A percentile compares a stretch with the other conserved stretches of the same genome.
Conservation (phyloP, 2,888 invertebrate genomes). For the Ochropacha duplaris region DNA sequence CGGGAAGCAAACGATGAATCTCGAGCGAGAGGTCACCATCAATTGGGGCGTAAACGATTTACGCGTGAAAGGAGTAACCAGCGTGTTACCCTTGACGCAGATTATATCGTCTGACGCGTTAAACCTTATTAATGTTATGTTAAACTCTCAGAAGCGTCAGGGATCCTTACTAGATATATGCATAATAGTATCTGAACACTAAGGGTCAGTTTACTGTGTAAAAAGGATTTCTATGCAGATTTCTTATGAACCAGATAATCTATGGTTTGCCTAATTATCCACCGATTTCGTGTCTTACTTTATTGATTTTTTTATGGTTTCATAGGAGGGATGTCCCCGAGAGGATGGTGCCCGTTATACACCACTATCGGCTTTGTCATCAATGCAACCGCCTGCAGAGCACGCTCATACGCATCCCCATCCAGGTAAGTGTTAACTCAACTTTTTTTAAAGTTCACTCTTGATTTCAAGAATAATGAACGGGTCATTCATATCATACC, state of each 20-base stretch:
- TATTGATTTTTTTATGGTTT: not conserved
- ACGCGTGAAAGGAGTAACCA: constrained; percentile 58
- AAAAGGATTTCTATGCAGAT: not conserved
- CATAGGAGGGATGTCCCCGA: constrained; percentile 72
- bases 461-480: too few relatives aligned
- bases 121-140: constrained; percentile 58
- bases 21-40: constrained; percentile 33
- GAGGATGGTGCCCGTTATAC: constrained; percentile 86
- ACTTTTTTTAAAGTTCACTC: not conserved
- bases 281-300: not conserved
- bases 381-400: constrained; percentile 91
- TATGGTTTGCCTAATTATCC: too few relatives aligned
- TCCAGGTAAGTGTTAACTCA: constrained; percentile 69
- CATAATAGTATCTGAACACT: not conserved
- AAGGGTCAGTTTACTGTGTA: not conserved
- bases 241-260: too few relatives aligned
- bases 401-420: constrained; percentile 79
- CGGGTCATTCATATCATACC: too few relatives aligned
- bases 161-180: constrained; percentile 20
- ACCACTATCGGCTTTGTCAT: constrained; percentile 91
- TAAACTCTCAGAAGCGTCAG: constrained; percentile 34
- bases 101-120: constrained; percentile 63
- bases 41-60: constrained; percentile 56
- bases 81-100: constrained; percentile 56
- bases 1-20: constrained; percentile 36